These are phyloP conservation scores for Artibeus lituratus DNA, from an alignment of 2,797 vertebrate genomes.

Conservation along the genomic window DNA sequence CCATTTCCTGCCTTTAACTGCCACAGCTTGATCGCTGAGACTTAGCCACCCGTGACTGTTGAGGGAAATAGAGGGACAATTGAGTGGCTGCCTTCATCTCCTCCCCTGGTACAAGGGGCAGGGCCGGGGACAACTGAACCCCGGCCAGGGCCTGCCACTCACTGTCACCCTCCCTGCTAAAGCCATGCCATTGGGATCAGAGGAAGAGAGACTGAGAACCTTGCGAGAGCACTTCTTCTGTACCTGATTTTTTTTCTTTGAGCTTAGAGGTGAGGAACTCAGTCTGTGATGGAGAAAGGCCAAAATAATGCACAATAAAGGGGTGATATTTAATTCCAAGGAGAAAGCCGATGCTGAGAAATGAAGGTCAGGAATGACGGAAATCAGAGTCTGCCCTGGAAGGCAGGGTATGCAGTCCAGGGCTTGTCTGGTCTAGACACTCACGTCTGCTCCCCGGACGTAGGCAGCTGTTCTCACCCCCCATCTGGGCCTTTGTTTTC, in stretches of 20 bases:
- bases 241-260: not conserved
- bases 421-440: not conserved
- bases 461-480: not conserved
- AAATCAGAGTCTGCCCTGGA: not conserved
- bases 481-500: not conserved
- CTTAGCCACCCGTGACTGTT: constrained; percentile 78
- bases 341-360: not conserved
- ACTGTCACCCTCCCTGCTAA: not conserved
- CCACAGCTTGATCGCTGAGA: constrained; percentile 75
- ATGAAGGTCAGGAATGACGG: not conserved
- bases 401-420: not conserved
- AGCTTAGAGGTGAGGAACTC: not conserved
- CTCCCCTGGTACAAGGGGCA: constrained; percentile 52
- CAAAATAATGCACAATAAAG: not conserved
- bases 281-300: not conserved
- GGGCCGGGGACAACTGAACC: constrained; percentile 63
- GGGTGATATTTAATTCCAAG: not conserved
- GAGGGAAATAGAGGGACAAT: constrained; percentile 80
- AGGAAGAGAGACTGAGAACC: not conserved
- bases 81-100: constrained; percentile 47
- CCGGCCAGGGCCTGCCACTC: constrained; percentile 56
- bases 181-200: not conserved
- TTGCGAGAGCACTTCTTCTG: not conserved
- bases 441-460: not conserved
- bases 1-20: constrained; percentile 79